Evolutionary conservation across 2,113 vertebrate genomes (phyloP), one percentile per base, ranked within the genome.

Genomic region (Hyperoodon ampullatus): DNA sequence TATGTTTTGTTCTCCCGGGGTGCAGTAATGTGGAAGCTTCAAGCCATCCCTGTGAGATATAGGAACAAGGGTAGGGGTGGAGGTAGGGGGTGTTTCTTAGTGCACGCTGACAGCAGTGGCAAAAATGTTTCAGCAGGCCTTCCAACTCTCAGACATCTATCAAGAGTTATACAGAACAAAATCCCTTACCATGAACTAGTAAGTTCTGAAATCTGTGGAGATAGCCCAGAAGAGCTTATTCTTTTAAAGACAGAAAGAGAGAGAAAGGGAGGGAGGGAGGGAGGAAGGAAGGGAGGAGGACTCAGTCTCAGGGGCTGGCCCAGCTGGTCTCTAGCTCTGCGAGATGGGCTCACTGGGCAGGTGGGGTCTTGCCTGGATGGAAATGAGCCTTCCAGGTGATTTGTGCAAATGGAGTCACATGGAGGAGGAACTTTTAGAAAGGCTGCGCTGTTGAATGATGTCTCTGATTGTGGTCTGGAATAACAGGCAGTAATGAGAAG

Each of bases 11-110:
- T 50, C 68, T 23, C 30, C 71, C 8, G 7, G 44, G 71, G 77
- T 86, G 28, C 3, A 1, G 23, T 23, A 11, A 16, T 19, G 16
- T 8, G 16, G 75, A 30, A 82, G 42, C 86, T 61, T 70, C 11
- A 10, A 72, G 53, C 19, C 23, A 8, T 26, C 33, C 66, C 65
- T 26, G 18, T 16, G 63, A 44, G 39, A 19, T 33, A 0, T 35
- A 14, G 8, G 39, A 1, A n/a, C 1, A 1, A 8, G 16, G 19
- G 35, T 14, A 18, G 8, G 3, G 63, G 14, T 80, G 28, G 28
- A 24, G 13, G 0, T 9, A 8, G 16, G 10, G 24, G 8, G 42
- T 14, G 8, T 42, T 44, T 81, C 66, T 88, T 26, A 44, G 26
- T 30, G n/a, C 35, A 30, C 3, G 13, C 1, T 0, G 15, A 28